Conservation (phyloP, 2,797 vertebrate genomes). For the Poecile montanus region DNA sequence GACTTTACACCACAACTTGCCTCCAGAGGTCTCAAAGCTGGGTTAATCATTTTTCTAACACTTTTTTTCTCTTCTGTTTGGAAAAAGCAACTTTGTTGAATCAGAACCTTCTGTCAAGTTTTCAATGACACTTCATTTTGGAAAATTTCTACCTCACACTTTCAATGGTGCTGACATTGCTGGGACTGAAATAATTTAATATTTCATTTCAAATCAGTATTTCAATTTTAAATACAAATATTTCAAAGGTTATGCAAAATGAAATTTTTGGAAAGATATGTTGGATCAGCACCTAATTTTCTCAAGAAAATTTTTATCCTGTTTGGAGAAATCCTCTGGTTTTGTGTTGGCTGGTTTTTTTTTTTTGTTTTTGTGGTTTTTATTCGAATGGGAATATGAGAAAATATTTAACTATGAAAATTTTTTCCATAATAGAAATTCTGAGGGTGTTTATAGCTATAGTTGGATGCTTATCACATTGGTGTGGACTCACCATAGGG, state of each 20-base stretch:
- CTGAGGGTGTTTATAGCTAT: accelerated
- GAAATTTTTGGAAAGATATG: background rate
- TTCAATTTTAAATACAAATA: slow-evolving; percentile 2
- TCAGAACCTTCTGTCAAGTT: slow-evolving; percentile 8
- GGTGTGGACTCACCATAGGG: too few species aligned
- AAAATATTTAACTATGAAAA: background rate
- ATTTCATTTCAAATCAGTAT: background rate
- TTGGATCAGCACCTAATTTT: background rate
- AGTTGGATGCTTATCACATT: background rate
- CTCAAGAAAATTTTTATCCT: background rate
- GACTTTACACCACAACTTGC: background rate
- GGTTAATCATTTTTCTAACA: slow-evolving; percentile 15
- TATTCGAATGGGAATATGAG: background rate
- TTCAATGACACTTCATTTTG: slow-evolving; percentile 2
- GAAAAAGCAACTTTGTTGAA: slow-evolving; percentile 2
- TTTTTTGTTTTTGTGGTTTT: background rate
- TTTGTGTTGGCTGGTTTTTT: background rate
- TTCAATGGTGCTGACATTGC: background rate
- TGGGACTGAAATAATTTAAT: background rate
- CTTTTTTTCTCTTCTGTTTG: background rate
- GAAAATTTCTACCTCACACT: background rate
- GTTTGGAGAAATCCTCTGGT: background rate
- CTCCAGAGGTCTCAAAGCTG: background rate
- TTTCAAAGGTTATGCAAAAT: background rate
- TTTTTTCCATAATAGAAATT: background rate